Percentiles rank a stretch among this genome's conserved stretches.
phyloP scores from a whole-genome alignment of 2,888 invertebrate genomes.

The Mesopsocus fuscifrons region DNA sequence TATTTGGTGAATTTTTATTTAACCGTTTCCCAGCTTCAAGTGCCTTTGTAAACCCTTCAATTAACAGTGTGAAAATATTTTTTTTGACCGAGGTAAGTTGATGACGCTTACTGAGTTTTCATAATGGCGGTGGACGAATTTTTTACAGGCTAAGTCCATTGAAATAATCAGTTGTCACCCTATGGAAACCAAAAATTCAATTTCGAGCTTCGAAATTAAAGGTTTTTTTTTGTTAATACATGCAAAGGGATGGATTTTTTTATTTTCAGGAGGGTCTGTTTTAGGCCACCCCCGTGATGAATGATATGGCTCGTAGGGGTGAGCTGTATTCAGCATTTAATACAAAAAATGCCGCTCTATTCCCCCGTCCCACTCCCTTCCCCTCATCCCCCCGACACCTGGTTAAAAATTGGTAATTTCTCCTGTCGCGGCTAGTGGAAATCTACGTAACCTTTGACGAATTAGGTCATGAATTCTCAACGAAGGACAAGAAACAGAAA shows the following conservation, averaged over 20 bases:
- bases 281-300: too few relatives aligned
- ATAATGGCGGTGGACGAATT: not conserved
- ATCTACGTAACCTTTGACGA: too few relatives aligned
- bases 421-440: too few relatives aligned
- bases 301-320: not conserved
- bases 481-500: too few relatives aligned
- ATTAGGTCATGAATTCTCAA: too few relatives aligned
- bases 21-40: not conserved
- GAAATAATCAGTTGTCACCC: conserved; percentile 9
- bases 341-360: too few relatives aligned
- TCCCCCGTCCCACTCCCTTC: too few relatives aligned
- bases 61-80: not conserved
- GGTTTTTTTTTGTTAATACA: conserved; percentile 8
- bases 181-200: conserved; percentile 9
- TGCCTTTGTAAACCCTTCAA: not conserved
- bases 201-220: conserved; percentile 8
- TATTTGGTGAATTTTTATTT: not conserved
- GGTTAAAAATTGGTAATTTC: too few relatives aligned
- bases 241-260: conserved; percentile 8
- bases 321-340: not conserved
- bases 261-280: conserved; percentile 6
- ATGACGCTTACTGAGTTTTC: not conserved
- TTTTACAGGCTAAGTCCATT: not conserved
- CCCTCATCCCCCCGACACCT: too few relatives aligned
- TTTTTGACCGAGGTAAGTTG: conserved; percentile 2